phyloP scores from a whole-genome alignment of 2,888 invertebrate genomes.

The Metellina segmentata region DNA sequence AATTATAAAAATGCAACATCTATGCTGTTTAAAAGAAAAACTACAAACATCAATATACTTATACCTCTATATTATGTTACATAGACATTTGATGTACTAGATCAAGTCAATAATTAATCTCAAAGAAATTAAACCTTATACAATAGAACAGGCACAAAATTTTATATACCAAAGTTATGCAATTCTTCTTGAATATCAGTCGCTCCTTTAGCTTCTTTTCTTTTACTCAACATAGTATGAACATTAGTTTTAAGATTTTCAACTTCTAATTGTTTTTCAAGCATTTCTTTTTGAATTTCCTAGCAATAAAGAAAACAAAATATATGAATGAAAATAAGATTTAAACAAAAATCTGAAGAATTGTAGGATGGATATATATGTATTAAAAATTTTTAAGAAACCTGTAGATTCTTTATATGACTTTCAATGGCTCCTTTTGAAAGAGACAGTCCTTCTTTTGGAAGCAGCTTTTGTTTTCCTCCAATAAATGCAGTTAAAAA shows the following conservation, averaged over 20 bases:
- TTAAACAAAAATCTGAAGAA: slow-evolving; percentile 1
- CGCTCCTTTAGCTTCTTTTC: slow-evolving; percentile 90
- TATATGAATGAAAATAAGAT: not conserved
- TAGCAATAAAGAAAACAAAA: slow-evolving; percentile 85
- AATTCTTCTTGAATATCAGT: slow-evolving; percentile 91
- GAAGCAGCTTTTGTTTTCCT: slow-evolving; percentile 90
- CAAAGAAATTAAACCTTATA: not conserved
- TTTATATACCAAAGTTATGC: slow-evolving; percentile 87
- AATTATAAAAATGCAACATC: no score
- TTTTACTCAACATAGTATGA: slow-evolving; percentile 91
- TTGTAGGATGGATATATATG: not conserved
- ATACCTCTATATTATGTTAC: no score
- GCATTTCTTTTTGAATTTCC: slow-evolving; percentile 91
- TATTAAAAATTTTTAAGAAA: slow-evolving; percentile 78
- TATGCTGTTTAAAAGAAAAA: no score
- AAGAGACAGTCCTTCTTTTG: slow-evolving; percentile 87
- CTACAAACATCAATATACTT: no score
- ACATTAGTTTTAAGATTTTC: slow-evolving; percentile 94
- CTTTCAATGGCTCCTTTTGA: slow-evolving; percentile 95
- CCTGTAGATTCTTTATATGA: slow-evolving; percentile 89
- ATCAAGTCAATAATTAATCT: not conserved
- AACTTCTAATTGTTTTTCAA: slow-evolving; percentile 93
- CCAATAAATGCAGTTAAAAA: slow-evolving; percentile 91
- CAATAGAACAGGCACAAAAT: not conserved
- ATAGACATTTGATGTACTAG: not conserved